Evolutionary conservation across 2,888 invertebrate species (phyloP), one percentile per base, ranked within the genome.

Genomic region (Agriopis aurantiaria): DNA sequence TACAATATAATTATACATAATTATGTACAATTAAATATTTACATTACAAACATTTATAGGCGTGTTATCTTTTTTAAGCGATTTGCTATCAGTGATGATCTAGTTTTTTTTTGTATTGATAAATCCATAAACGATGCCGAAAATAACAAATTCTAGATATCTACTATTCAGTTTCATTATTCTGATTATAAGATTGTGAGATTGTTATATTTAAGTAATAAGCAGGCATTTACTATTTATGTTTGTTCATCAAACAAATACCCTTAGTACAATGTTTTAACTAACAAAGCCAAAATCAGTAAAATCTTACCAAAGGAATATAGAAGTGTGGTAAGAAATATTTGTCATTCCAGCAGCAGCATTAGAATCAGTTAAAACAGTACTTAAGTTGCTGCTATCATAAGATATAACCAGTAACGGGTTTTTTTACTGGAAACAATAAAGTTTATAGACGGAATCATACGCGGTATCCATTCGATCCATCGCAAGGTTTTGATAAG

Each of bases 401-500:
- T 67, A 61, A 74, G 65, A 69, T 43, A 77, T 57, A 64, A 69
- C 65, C 66, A 59, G 55, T 72, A 75, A 77, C 77, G 77, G 75
- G 71, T 72, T 81, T 75, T 81, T 85, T 83, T 81, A 86, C 82
- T 83, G 81, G 83, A 83, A 85, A 86, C 83, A 85, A 86, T 88
- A 85, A 88, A 82, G 69, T 88, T 89, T 90, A 88, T 86, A 82
- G 82, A 79, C 69, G 81, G 80, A 81, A 81, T 84, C 84, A 82
- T 82, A 83, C 78, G 82, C 83, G 85, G 85, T 82, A 78, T 80
- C 74, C 80, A 72, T 75, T 91, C 86, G 88, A 80, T 82, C 81
- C 87, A 85, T 88, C 85, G 84, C 88, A 83, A 87, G 85, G 85
- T 84, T 33, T 86, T 73, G 89, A 91, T 91, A 87, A 87, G 77